These are phyloP conservation scores for Perizoma flavofasciatum DNA, from an alignment of 2,888 invertebrate genomes.

Conservation along the genomic window DNA sequence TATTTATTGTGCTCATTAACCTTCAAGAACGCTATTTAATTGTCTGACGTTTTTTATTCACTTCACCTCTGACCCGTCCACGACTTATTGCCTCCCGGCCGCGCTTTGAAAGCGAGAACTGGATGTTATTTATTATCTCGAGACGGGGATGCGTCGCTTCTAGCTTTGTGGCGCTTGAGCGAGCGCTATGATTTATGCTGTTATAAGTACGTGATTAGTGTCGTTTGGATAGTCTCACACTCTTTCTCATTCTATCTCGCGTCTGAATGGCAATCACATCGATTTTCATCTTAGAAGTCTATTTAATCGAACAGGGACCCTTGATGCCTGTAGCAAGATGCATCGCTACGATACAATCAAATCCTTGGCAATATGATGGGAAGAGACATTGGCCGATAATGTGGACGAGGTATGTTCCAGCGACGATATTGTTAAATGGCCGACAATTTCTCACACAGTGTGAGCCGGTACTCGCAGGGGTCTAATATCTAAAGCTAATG, in stretches of 20 bases:
- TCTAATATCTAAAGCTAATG: constrained; percentile 72
- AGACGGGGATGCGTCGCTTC: constrained; percentile 76
- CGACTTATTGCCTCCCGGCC: constrained; percentile 81
- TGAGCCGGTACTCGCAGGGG: constrained; percentile 66
- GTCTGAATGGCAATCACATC: constrained; percentile 21
- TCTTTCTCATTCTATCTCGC: constrained; percentile 32
- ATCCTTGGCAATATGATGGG: constrained; percentile 56
- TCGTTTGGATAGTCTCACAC: constrained; percentile 52
- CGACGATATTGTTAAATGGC: constrained; percentile 72
- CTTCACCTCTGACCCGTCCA: constrained; percentile 81
- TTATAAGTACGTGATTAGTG: constrained; percentile 78
- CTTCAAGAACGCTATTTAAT: constrained; percentile 84
- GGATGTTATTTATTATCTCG: constrained; percentile 80
- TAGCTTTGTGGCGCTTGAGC: constrained; percentile 80
- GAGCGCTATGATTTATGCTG: constrained; percentile 77
- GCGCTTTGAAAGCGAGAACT: constrained; percentile 81
- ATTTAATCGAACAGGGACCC: constrained; percentile 39
- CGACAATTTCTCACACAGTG: constrained; percentile 73
- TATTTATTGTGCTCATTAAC: constrained; percentile 84
- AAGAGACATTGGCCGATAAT: constrained; percentile 56
- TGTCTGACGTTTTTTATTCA: constrained; percentile 84
- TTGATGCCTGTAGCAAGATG: constrained; percentile 42
- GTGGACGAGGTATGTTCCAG: constrained; percentile 54
- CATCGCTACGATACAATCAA: constrained; percentile 57
- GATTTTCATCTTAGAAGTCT: background rate